Evolutionary conservation across 2,888 invertebrate genomes (phyloP).

Genomic region (Acrocyrtus sp.): DNA sequence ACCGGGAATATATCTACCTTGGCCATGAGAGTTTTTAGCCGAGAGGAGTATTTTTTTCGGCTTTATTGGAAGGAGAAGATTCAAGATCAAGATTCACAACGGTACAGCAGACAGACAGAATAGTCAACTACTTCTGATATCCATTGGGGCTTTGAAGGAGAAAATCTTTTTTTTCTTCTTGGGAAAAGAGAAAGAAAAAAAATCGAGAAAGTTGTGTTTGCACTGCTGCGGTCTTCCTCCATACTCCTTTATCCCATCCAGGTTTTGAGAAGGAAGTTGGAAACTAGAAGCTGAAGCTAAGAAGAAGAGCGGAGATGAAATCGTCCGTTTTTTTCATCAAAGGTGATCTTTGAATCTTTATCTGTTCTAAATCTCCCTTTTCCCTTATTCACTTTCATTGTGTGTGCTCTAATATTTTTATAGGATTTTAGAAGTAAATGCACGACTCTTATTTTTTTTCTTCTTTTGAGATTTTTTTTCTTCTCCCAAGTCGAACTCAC

Average conservation of each 20-base stretch:
- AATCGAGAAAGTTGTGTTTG: slow-evolving; percentile 4
- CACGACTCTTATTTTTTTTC: no score
- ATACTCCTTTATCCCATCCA: background rate
- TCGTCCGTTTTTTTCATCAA: slow-evolving; percentile 48
- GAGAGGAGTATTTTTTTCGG: slow-evolving; percentile 32
- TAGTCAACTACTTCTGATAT: slow-evolving; percentile 45
- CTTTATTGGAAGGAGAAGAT: slow-evolving; percentile 52
- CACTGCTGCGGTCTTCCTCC: background rate
- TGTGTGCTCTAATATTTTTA: slow-evolving; percentile 12
- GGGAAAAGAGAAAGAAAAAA: slow-evolving; percentile 12
- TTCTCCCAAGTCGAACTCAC: no score
- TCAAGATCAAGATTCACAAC: slow-evolving; percentile 53
- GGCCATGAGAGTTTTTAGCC: no score
- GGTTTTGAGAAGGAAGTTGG: no score
- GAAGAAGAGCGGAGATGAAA: slow-evolving; percentile 29
- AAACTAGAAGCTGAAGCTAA: no score
- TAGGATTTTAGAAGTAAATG: no score
- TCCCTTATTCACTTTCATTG: slow-evolving; percentile 4
- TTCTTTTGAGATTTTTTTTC: no score
- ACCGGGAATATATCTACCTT: no score
- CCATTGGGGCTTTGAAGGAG: slow-evolving; percentile 46
- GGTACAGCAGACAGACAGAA: slow-evolving; percentile 38
- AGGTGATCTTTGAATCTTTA: slow-evolving; percentile 53
- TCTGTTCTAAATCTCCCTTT: slow-evolving; percentile 30
- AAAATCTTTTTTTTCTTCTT: slow-evolving; percentile 23